phyloP scores from a whole-genome alignment of 1,140 invertebrate species.

The Tetramorium alpestre region DNA sequence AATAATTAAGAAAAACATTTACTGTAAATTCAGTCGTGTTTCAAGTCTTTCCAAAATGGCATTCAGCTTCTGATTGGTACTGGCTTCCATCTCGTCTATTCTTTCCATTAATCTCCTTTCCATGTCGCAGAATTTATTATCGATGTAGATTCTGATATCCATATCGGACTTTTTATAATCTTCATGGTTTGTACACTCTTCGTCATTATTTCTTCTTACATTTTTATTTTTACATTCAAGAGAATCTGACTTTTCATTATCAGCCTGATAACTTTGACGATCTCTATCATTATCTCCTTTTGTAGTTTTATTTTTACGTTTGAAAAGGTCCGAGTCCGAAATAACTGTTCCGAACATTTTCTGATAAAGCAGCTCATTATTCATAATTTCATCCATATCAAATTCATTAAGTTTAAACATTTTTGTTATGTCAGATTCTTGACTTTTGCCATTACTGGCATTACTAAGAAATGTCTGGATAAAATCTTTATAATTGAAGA shows the following conservation, averaged over 20 bases:
- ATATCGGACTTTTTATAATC: conserved; percentile 36
- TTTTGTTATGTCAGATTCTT: conserved; percentile 65
- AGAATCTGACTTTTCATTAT: not conserved
- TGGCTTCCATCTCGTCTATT: conserved; percentile 77
- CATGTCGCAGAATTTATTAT: conserved; percentile 80
- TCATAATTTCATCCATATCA: conserved; percentile 39
- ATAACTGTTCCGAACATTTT: conserved; percentile 58
- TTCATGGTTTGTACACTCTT: not conserved
- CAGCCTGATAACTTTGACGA: not conserved
- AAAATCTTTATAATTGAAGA: conserved; percentile 75
- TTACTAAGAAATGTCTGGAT: conserved; percentile 77
- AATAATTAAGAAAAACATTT: conserved; percentile 3
- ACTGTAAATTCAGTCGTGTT: conserved; percentile 43
- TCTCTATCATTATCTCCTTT: conserved; percentile 34
- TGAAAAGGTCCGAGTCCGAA: conserved; percentile 14
- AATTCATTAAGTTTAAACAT: conserved; percentile 66
- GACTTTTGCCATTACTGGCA: conserved; percentile 51
- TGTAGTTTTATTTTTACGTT: conserved; percentile 32
- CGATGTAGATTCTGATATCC: conserved; percentile 77
- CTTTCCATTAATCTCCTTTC: conserved; percentile 78
- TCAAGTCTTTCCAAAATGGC: conserved; percentile 72
- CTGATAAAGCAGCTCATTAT: conserved; percentile 59
- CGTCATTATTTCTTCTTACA: conserved; percentile 24
- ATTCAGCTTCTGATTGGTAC: conserved; percentile 80
- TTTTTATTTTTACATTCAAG: conserved; percentile 30